A percentile compares a stretch with the other conserved stretches of the same genome.
Conservation (phyloP, 2,888 invertebrate species). For the Diarsia brunnea region DNA sequence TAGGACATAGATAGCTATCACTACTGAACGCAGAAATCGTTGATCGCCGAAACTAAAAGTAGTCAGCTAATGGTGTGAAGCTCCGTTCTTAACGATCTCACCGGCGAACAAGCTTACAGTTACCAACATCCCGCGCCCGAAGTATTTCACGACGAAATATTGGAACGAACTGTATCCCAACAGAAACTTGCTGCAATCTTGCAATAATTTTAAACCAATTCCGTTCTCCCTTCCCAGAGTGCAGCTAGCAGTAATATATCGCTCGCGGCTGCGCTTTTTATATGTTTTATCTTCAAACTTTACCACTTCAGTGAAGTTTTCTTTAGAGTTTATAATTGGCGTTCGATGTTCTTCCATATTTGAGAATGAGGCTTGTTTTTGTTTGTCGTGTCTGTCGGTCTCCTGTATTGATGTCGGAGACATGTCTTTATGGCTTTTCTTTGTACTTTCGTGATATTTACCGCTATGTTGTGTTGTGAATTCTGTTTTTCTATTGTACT, state of each 20-base stretch:
- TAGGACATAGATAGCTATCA: no score
- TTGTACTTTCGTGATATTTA: constrained; percentile 9
- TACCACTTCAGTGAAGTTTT: constrained; percentile 37
- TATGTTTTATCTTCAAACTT: constrained; percentile 50
- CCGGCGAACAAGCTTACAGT: constrained; percentile 25
- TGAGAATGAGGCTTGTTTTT: constrained; percentile 15
- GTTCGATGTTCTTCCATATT: constrained; percentile 46
- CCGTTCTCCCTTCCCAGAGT: constrained; percentile 21
- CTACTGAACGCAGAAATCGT: neutral
- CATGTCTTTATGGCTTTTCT: constrained; percentile 26
- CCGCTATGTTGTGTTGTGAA: neutral
- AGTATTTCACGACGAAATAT: constrained; percentile 21
- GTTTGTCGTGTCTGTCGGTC: constrained; percentile 20
- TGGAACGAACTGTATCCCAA: constrained; percentile 18
- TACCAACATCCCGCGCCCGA: neutral
- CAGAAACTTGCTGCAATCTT: constrained; percentile 40
- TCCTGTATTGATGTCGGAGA: constrained; percentile 20
- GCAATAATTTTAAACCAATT: constrained; percentile 51
- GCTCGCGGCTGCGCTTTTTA: constrained; percentile 31
- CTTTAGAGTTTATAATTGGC: constrained; percentile 52
- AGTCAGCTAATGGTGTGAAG: neutral
- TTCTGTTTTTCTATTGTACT: constrained; percentile 3
- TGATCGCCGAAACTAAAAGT: neutral
- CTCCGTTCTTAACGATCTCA: constrained; percentile 3
- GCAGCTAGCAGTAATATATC: constrained; percentile 30